A percentile compares a stretch with the other conserved stretches of the same genome.
Evolutionary conservation across 2,888 invertebrate genomes (phyloP).

Genomic region (Nephrotoma guestfalica): DNA sequence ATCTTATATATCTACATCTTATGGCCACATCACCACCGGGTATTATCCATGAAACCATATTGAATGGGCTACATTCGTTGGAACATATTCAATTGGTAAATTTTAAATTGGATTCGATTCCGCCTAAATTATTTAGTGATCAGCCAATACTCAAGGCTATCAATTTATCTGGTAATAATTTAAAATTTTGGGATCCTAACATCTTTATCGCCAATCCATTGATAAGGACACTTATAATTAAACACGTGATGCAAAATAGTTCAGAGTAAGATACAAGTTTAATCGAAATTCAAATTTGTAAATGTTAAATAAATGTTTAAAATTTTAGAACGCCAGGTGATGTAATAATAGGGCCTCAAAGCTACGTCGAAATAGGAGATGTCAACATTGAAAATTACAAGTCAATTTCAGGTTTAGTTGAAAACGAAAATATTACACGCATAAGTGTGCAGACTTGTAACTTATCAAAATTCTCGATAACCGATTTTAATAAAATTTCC

Average conservation of each 20-base stretch:
- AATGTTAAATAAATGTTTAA: background rate
- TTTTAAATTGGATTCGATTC: background rate
- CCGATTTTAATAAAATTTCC: background rate
- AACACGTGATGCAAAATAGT: background rate
- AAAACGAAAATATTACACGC: too few relatives aligned
- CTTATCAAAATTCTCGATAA: background rate
- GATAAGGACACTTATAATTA: background rate
- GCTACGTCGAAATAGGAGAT: background rate
- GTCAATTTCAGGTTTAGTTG: too few relatives aligned
- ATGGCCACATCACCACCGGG: background rate
- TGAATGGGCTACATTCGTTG: background rate
- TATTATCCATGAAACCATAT: background rate
- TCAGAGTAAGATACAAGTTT: background rate
- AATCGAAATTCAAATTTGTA: background rate
- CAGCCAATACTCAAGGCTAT: background rate
- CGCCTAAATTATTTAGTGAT: background rate
- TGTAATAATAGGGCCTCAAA: background rate
- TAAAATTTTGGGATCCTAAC: background rate
- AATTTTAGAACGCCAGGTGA: background rate
- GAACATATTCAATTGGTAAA: background rate
- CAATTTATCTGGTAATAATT: background rate
- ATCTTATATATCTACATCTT: background rate
- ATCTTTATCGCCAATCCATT: background rate
- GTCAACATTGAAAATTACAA: background rate
- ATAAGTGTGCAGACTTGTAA: background rate